These are phyloP conservation scores for Acromyrmex heyeri DNA, from an alignment of 1,140 invertebrate genomes.

Conservation along the genomic window DNA sequence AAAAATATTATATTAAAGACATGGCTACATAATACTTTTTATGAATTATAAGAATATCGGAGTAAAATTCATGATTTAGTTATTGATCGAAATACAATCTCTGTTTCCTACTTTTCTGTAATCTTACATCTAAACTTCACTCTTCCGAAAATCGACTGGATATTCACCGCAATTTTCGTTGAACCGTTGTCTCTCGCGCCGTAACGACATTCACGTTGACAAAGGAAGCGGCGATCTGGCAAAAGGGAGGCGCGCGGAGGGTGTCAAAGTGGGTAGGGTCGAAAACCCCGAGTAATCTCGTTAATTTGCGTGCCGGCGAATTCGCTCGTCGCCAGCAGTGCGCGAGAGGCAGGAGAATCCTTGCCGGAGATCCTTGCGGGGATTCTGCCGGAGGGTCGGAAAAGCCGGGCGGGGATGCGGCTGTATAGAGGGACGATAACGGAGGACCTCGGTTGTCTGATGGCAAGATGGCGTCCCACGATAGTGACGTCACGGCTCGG, in stretches of 20 bases:
- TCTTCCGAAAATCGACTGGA: conserved; percentile 32
- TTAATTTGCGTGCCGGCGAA: conserved; percentile 77
- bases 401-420: conserved; percentile 72
- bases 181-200: conserved; percentile 42
- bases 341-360: conserved; percentile 30
- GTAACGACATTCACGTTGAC: conserved; percentile 56
- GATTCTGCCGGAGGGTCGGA: conserved; percentile 60
- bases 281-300: conserved; percentile 70
- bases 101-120: not conserved
- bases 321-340: conserved; percentile 29
- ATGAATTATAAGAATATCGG: not conserved
- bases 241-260: conserved; percentile 5
- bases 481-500: conserved; percentile 85
- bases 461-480: conserved; percentile 87
- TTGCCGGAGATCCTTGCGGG: conserved; percentile 54
- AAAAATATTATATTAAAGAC: not conserved
- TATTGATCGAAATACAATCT: not conserved
- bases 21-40: not conserved
- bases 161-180: conserved; percentile 47
- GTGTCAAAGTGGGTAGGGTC: conserved; percentile 49
- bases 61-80: not conserved
- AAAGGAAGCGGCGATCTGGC: conserved; percentile 57
- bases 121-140: conserved; percentile 9
- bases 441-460: conserved; percentile 85
- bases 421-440: conserved; percentile 82